Percentiles rank a stretch among this genome's conserved stretches.
Conservation (phyloP, 2,113 vertebrate species). For the Mesembrinibis cayennensis region DNA sequence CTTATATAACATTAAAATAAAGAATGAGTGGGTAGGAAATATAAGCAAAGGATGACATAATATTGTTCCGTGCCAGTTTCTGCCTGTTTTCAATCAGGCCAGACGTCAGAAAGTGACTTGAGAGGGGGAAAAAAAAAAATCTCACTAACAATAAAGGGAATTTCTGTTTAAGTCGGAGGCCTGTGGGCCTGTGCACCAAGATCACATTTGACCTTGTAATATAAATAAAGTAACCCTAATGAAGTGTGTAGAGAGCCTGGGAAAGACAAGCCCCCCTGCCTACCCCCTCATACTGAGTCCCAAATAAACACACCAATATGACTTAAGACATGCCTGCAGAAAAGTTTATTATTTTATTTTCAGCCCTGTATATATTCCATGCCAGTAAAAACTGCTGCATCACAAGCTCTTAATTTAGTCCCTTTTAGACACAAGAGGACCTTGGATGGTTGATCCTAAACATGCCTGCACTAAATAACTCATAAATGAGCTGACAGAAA, state of each 20-base stretch:
- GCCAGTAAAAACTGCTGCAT: conserved; percentile 59
- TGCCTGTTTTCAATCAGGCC: conserved; percentile 57
- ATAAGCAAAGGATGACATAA: conserved; percentile 69
- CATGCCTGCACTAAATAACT: neutral
- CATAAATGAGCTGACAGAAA: conserved; percentile 1
- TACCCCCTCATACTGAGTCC: neutral
- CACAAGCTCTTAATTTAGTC: conserved; percentile 51
- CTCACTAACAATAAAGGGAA: conserved; percentile 47
- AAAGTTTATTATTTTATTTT: conserved; percentile 64
- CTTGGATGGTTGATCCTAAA: neutral
- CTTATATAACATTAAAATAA: conserved; percentile 71
- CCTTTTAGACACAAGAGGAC: conserved; percentile 5
- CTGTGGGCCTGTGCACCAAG: conserved; percentile 19
- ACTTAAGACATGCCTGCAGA: conserved; percentile 16
- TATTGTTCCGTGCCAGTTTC: conserved; percentile 50
- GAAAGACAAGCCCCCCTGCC: conserved; percentile 38
- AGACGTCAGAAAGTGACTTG: conserved; percentile 14
- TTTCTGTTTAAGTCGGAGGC: conserved; percentile 22
- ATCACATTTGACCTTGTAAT: conserved; percentile 61
- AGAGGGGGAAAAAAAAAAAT: neutral
- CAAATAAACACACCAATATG: conserved; percentile 48
- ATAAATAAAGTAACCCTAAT: conserved; percentile 64
- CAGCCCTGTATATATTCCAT: conserved; percentile 8
- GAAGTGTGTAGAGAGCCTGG: conserved; percentile 48
- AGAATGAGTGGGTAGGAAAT: conserved; percentile 67